Base-by-base conservation (phyloP, 2,113 vertebrate species). In the Lagopus leucura region DNA sequence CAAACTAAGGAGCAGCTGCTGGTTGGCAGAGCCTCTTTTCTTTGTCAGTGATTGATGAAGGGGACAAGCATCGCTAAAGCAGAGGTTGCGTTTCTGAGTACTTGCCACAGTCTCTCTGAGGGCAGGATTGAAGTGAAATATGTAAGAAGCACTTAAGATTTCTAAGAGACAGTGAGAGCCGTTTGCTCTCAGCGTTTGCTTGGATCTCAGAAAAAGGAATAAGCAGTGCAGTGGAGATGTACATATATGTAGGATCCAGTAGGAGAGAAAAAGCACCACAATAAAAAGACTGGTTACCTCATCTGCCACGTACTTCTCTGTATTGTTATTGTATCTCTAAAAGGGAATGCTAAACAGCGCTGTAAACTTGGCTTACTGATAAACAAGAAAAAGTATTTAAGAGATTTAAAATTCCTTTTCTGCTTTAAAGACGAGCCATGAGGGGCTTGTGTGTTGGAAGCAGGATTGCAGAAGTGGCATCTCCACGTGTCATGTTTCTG, bases 21-120 rank as follows among this genome's bases (percentile, higher is more conserved):
- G 45, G 60, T 78, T 81, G 38, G 60, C 85, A 58, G 21, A 88
- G 27, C 32, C 9, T 10, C 40, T 85, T 80, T 83, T 66, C 36
- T 87, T 19, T 92, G 72, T 77, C 72, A 83, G 70, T 1, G 1
- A 58, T 71, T 85, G 72, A 89, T 86, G 34, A 80, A 94, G 65
- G 70, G 86, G 72, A 82, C 72, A 90, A 91, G 65, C 64, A 74
- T 91, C 73, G 36, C 69, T 88, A 81, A 91, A 83, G 65, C 38
- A 36, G 70, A 90, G 82, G 82, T 16, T 88, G 47, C 50, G 83
- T 94, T 90, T 86, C 64, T 83, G 79, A 83, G 61, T 88, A 57
- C 42, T 70, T 96, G 55, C 82, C 75, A 91, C 50, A 81, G 72
- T 34, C 45, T 77, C 60, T 90, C 76, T 1, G 11, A 86, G 72